These are phyloP conservation scores for Arizona elegans DNA, from an alignment of 2,113 vertebrate genomes.

Conservation along the genomic window DNA sequence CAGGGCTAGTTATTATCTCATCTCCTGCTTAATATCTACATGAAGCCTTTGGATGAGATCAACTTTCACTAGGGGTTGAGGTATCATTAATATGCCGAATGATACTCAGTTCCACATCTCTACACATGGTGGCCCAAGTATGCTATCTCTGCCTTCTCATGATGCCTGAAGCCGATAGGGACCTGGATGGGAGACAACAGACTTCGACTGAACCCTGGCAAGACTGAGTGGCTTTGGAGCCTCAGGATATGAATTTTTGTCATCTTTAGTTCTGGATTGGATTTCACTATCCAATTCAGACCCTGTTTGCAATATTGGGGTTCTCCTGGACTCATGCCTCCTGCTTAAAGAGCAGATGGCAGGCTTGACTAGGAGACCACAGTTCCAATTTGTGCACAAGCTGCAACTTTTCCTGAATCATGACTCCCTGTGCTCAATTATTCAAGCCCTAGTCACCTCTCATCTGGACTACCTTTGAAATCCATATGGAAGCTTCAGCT, in stretches of 20 bases:
- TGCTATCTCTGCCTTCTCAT: neutral
- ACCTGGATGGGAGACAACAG: neutral
- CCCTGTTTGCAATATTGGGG: neutral
- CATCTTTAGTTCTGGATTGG: neutral
- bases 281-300: neutral
- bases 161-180: neutral
- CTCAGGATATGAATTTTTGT: neutral
- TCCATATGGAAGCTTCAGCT: neutral
- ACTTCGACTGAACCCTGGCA: neutral
- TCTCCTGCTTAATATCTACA: neutral
- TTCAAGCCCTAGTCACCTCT: neutral
- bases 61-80: neutral
- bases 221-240: neutral
- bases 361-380: neutral
- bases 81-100: neutral
- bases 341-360: neutral
- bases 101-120: neutral
- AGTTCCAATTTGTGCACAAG: neutral
- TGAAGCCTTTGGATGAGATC: neutral
- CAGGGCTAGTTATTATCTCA: neutral
- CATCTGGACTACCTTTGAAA: neutral
- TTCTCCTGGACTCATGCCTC: neutral
- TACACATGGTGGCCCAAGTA: neutral
- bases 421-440: neutral
- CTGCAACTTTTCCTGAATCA: neutral